A percentile compares a stretch with the other conserved stretches of the same genome.
Evolutionary conservation across 2,797 vertebrate species (phyloP).

Genomic region (Pachyuromys duprasi): DNA sequence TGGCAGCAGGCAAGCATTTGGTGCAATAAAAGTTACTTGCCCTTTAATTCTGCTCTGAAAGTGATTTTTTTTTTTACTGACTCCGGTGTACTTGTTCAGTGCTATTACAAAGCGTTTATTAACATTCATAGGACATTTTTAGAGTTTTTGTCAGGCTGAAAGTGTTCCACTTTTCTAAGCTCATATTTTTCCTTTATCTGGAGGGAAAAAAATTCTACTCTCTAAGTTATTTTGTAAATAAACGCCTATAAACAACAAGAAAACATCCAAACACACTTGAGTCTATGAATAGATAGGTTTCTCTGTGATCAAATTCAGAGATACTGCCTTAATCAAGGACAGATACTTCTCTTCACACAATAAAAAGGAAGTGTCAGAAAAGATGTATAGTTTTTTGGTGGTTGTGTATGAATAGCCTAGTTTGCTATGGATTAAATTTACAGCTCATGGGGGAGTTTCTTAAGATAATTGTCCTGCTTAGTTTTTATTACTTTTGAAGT

Average conservation of each 20-base stretch:
- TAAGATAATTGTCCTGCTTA: not conserved
- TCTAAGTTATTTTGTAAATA: not conserved
- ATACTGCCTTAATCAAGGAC: conserved; percentile 77
- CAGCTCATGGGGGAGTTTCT: conserved; percentile 6
- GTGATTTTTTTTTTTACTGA: conserved; percentile 10
- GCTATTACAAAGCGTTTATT: conserved; percentile 10
- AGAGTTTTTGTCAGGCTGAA: conserved; percentile 9
- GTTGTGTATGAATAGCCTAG: conserved; percentile 68
- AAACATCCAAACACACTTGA: not conserved
- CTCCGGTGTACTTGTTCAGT: not conserved
- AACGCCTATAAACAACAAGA: not conserved
- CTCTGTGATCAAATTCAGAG: conserved; percentile 76
- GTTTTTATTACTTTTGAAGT: not conserved
- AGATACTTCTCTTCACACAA: conserved; percentile 58
- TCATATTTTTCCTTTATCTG: not conserved
- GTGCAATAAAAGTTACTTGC: not conserved
- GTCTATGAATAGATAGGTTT: conserved; percentile 59
- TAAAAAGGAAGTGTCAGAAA: conserved; percentile 76
- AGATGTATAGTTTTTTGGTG: conserved; percentile 76
- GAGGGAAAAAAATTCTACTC: not conserved
- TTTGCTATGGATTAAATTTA: conserved; percentile 58
- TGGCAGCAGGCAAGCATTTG: not conserved
- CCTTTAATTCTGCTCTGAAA: not conserved
- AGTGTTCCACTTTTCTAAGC: not conserved
- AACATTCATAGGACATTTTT: not conserved